phyloP scores from a whole-genome alignment of 2,797 vertebrate genomes.

The Sebastes flavidus region DNA sequence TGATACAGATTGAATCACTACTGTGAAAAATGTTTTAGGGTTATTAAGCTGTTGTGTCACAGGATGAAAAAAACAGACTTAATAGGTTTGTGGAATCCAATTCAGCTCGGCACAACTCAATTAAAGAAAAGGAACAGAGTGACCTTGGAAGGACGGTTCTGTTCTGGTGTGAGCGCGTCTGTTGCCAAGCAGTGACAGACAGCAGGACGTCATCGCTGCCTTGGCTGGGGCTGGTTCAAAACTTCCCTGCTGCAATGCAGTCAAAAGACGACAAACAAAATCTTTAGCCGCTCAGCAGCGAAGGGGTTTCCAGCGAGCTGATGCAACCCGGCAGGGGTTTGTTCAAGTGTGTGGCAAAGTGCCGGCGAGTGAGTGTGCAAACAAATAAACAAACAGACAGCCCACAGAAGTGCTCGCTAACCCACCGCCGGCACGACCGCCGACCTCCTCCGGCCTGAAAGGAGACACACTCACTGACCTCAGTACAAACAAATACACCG shows the following conservation, averaged over 20 bases:
- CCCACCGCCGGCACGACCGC: neutral
- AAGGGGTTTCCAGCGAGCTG: neutral
- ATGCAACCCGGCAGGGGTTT: conserved; percentile 13
- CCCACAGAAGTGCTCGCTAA: neutral
- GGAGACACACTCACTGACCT: conserved; percentile 1
- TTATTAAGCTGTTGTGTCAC: neutral
- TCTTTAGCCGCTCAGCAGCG: conserved; percentile 16
- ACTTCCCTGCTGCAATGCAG: conserved; percentile 59
- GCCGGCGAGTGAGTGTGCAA: conserved; percentile 30
- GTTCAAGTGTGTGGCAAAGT: conserved; percentile 10
- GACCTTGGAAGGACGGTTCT: conserved; percentile 48
- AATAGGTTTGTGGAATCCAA: conserved; percentile 27
- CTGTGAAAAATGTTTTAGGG: neutral
- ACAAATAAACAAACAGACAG: conserved; percentile 23
- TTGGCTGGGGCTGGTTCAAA: neutral
- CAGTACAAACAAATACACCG: neutral
- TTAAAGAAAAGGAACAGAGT: conserved; percentile 31
- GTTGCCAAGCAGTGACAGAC: conserved; percentile 56
- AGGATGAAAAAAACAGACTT: neutral
- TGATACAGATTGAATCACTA: neutral
- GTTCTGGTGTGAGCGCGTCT: conserved; percentile 10
- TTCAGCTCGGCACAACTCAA: conserved; percentile 49
- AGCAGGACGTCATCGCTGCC: conserved; percentile 34
- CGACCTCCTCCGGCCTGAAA: neutral
- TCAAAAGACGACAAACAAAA: conserved; percentile 33